Base-by-base conservation (phyloP, 2,888 invertebrate genomes). In the Syritta pipiens region DNA sequence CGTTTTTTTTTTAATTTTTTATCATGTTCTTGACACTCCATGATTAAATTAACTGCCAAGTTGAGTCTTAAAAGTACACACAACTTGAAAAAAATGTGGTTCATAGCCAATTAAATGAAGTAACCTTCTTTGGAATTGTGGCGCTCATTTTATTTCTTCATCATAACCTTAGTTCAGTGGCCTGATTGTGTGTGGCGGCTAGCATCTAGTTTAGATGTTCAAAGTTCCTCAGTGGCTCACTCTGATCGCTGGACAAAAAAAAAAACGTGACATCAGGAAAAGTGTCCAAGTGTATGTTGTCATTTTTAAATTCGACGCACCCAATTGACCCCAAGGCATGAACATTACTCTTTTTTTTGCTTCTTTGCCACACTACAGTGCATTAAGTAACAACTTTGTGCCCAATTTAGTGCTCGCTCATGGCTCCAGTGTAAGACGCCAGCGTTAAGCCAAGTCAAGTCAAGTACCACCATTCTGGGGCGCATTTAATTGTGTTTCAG, bases 281-380 rank as follows among this genome's bases (percentile, higher is more conserved):
- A 26, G 37, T 37, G 7, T 37, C 7, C 35, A 14, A 26, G 17
- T 17, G 53, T 24, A 24, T 35, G 44, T 44, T 55, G 35, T 55
- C 26, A 53, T 71, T 53, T 62, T n/a, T 37, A 9, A 6, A 57
- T 72, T 42, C 35, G 57, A 40, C 57, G 49, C 49, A 65, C 28
- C 26, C 55, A 49, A 10, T 46, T 63, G 40, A 72, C 55, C 55
- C 55, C 32, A 22, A 26, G 32, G 40, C 42, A 49, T 49, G 30
- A 65, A 19, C 49, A 65, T 49, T 35, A 49, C 57, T 57, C 65
- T n/a, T n/a, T n/a, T n/a, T n/a, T n/a, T n/a, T n/a, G n/a, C n/a
- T n/a, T n/a, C n/a, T 49, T 32, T 72, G 65, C 26, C 57, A 72
- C 51, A 72, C 20, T 53, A 60, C 49, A 20, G 3, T 72, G 65